A percentile compares a stretch with the other conserved stretches of the same genome.
phyloP scores from a whole-genome alignment of 1,140 invertebrate genomes.

The Hermetia illucens region DNA sequence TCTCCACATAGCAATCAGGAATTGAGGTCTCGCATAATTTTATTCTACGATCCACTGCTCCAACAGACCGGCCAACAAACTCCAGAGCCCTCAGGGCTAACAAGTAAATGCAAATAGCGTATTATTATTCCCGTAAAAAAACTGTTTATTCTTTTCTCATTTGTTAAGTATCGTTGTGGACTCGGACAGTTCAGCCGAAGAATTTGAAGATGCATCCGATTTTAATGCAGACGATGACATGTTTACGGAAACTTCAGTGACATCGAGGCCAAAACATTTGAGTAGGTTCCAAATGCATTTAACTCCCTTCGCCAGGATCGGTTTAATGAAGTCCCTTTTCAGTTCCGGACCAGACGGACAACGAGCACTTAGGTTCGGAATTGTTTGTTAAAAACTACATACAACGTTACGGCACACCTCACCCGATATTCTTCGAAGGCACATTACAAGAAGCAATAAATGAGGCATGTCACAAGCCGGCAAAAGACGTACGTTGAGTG shows the following conservation, averaged over 20 bases:
- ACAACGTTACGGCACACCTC: slow-evolving; percentile 62
- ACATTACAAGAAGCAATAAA: slow-evolving; percentile 77
- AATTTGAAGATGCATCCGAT: slow-evolving; percentile 71
- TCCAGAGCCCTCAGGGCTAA: slow-evolving; percentile 8
- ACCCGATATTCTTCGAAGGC: slow-evolving; percentile 82
- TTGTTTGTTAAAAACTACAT: slow-evolving; percentile 77
- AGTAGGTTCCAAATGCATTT: slow-evolving; percentile 42
- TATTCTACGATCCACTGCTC: slow-evolving; percentile 14
- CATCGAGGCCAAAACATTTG: slow-evolving; percentile 56
- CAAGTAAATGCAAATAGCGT: slow-evolving; percentile 1
- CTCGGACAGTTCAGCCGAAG: slow-evolving; percentile 61
- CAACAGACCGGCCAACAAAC: slow-evolving; percentile 11
- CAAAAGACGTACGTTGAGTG: slow-evolving; percentile 57
- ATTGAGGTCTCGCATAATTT: slow-evolving; percentile 22
- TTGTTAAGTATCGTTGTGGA: slow-evolving; percentile 23
- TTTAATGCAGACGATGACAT: slow-evolving; percentile 76
- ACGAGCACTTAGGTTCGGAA: slow-evolving; percentile 73
- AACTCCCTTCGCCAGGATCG: not conserved
- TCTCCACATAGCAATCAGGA: slow-evolving; percentile 31
- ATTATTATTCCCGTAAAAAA: not conserved
- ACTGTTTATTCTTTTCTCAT: slow-evolving; percentile 1
- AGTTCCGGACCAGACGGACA: slow-evolving; percentile 77
- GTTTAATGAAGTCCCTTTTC: slow-evolving; percentile 13
- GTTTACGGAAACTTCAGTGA: slow-evolving; percentile 61
- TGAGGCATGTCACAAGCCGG: slow-evolving; percentile 69